Conservation (phyloP, 2,113 vertebrate genomes). For the Malurus elegans region DNA sequence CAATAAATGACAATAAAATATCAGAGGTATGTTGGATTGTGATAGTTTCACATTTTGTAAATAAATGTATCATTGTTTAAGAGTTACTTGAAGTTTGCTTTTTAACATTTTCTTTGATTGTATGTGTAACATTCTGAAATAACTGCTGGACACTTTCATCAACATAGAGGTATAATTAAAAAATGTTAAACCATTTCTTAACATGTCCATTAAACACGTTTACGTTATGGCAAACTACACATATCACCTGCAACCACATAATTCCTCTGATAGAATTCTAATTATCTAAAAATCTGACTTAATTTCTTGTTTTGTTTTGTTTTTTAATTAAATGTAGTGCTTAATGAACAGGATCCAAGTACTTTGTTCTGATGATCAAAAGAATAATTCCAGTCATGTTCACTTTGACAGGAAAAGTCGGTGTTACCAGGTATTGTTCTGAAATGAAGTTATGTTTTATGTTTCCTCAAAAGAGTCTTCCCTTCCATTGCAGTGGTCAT, state of each 20-base stretch:
- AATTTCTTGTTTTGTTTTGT: neutral
- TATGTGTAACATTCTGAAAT: neutral
- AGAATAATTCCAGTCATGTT: neutral
- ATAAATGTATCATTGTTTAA: neutral
- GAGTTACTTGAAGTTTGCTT: neutral
- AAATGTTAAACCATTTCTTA: neutral
- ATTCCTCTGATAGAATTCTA: neutral
- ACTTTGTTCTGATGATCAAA: neutral
- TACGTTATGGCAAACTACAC: neutral
- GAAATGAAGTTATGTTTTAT: neutral
- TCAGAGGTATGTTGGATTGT: slow-evolving; percentile 75
- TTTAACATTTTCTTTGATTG: neutral
- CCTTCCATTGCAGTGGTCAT: slow-evolving; percentile 80
- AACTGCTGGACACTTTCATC: neutral
- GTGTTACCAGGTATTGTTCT: neutral
- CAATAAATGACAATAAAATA: slow-evolving; percentile 83
- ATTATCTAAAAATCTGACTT: neutral
- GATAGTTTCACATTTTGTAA: neutral
- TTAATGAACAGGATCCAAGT: neutral
- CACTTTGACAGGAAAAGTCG: neutral
- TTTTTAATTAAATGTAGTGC: neutral
- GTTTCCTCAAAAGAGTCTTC: neutral
- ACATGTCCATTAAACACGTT: rapidly evolving
- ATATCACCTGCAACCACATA: neutral
- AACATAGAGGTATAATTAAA: neutral